Evolutionary conservation across 2,113 vertebrate genomes (phyloP), one percentile per base, ranked within the genome.

Genomic region (Cromileptes altivelis): DNA sequence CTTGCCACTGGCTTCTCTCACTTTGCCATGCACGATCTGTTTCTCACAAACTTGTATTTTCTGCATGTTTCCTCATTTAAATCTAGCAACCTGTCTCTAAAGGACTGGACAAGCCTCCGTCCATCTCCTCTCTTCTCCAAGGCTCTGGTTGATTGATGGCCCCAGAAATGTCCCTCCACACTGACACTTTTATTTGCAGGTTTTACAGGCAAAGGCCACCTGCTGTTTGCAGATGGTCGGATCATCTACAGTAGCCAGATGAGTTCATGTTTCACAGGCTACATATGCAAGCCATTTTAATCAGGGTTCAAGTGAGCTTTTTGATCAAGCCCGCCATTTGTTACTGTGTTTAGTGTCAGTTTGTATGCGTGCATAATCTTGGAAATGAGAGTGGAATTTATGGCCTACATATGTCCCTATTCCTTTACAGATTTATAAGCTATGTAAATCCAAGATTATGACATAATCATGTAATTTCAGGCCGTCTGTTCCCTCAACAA

Each of bases 361-460:
- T 14, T 40, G 13, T 19, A 21, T 60, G 30, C 3, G 7, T 45
- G 62, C 37, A 47, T 50, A 50, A 73, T 71, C 52, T 70, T 57
- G 25, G 64, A 73, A 81, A 77, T 19, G 14, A 82, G 37, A 79
- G 72, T 4, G 67, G 62, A 84, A 72, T 88, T 87, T 84, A 85
- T 65, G 75, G 69, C 74, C 69, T 70, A 70, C 81, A 89, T 84
- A 84, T 87, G 84, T 86, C 52, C 45, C 69, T 6, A 21, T 74
- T 82, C 27, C 33, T 84, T 84, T 71, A 75, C 73, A 83, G 80
- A 70, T 80, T 73, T 86, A 88, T 91, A 88, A 82, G 68, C 67
- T 52, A 78, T 90, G 87, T 81, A 89, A 91, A 89, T 91, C 81
- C 86, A 76, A 81, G 80, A 84, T 91, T 87, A 84, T 75, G 65